These are phyloP conservation scores for Coenonympha arcania DNA, from an alignment of 2,888 invertebrate species.

Conservation along the genomic window DNA sequence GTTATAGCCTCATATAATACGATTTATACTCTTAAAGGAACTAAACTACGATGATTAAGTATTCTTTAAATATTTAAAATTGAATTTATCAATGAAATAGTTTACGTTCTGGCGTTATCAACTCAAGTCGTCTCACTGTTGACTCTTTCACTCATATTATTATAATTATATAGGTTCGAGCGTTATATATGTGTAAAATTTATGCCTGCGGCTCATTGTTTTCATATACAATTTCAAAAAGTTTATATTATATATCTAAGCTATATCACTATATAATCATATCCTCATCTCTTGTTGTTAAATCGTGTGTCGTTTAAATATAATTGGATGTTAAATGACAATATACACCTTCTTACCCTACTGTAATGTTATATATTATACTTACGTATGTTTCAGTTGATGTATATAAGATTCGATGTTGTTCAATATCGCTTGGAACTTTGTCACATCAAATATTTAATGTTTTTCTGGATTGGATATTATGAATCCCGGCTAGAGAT, in stretches of 20 bases:
- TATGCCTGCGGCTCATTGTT: constrained; percentile 41
- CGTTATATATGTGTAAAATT: constrained; percentile 45
- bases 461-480: background rate
- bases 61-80: background rate
- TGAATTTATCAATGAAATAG: background rate
- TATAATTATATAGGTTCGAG: constrained; percentile 39
- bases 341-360: constrained; percentile 58
- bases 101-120: constrained; percentile 47
- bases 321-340: constrained; percentile 65
- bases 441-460: background rate
- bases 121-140: constrained; percentile 56
- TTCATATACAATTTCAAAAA: constrained; percentile 35
- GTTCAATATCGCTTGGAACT: background rate
- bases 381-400: constrained; percentile 15
- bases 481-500: too few species aligned
- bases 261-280: constrained; percentile 59
- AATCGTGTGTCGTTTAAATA: constrained; percentile 56
- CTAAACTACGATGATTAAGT: background rate
- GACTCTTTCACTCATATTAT: constrained; percentile 46
- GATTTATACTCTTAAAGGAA: background rate
- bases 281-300: constrained; percentile 66
- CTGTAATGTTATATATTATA: constrained; percentile 35
- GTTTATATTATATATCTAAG: constrained; percentile 35
- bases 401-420: background rate
- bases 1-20: background rate